Evolutionary conservation across 2,797 vertebrate genomes (phyloP).

Genomic region (Sitta carolinensis): DNA sequence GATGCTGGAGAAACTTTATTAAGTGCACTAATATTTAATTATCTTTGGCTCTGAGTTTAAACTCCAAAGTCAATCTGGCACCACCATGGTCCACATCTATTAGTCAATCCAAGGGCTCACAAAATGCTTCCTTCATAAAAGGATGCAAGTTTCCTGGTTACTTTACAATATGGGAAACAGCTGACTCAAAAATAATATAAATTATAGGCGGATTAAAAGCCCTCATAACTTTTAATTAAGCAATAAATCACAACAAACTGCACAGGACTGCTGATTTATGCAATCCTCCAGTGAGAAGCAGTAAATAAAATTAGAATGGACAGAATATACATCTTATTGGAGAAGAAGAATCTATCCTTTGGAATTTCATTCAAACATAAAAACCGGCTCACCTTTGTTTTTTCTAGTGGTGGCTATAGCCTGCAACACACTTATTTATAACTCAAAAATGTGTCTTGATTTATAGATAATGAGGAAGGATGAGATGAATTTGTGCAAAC

Average conservation of each 20-base stretch:
- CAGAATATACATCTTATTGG: neutral
- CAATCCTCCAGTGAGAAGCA: slow-evolving; percentile 29
- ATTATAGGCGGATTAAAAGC: slow-evolving; percentile 64
- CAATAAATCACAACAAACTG: slow-evolving; percentile 63
- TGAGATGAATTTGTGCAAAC: neutral
- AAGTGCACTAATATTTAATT: slow-evolving; percentile 56
- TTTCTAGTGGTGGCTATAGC: neutral
- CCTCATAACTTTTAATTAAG: slow-evolving; percentile 73
- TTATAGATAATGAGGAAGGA: neutral
- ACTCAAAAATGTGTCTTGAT: neutral
- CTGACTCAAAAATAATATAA: slow-evolving; percentile 67
- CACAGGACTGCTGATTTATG: slow-evolving; percentile 56
- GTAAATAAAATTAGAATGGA: slow-evolving; percentile 62
- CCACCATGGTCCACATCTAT: slow-evolving; percentile 60
- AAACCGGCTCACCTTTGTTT: neutral
- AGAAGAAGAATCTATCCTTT: neutral
- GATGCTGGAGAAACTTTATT: slow-evolving; percentile 49
- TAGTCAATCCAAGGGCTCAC: neutral
- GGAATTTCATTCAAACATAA: neutral
- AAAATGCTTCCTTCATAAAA: neutral
- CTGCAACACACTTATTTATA: neutral
- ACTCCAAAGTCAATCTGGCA: slow-evolving; percentile 57
- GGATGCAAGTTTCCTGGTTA: slow-evolving; percentile 17
- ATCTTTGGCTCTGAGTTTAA: slow-evolving; percentile 43
- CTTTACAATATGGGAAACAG: slow-evolving; percentile 38